Evolutionary conservation across 2,113 vertebrate species (phyloP).

Genomic region (Anoplopoma fimbria): DNA sequence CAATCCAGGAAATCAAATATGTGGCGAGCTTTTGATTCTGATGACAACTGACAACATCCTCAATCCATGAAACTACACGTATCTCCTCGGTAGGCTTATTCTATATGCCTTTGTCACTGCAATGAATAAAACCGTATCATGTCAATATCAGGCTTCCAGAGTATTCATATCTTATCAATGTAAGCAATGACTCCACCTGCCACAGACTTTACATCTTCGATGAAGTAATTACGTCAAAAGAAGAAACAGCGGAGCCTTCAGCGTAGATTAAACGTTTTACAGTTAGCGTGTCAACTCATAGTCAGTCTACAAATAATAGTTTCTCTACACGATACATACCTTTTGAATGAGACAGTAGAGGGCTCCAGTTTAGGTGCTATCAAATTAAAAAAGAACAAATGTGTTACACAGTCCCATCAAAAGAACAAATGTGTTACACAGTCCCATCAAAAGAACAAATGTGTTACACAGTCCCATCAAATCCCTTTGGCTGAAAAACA

Average conservation of each 20-base stretch:
- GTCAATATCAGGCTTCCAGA: conserved; percentile 11
- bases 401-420: conserved; percentile 24
- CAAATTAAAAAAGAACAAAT: conserved; percentile 46
- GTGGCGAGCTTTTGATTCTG: neutral
- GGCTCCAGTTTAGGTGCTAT: conserved; percentile 26
- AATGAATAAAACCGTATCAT: conserved; percentile 1
- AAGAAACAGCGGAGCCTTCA: conserved; percentile 19
- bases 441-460: conserved; percentile 37
- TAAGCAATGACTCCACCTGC: conserved; percentile 2
- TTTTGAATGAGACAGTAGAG: conserved; percentile 39
- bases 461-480: conserved; percentile 24
- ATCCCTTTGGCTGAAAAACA: conserved; percentile 50
- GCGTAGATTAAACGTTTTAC: conserved; percentile 11
- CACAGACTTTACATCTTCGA: neutral
- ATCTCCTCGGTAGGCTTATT: neutral
- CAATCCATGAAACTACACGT: neutral
- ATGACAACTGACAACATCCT: neutral
- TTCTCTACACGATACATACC: conserved; percentile 40
- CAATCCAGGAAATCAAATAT: neutral
- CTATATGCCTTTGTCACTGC: neutral
- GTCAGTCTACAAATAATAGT: conserved; percentile 52
- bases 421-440: conserved; percentile 20
- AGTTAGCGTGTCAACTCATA: conserved; percentile 36
- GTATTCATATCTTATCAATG: neutral
- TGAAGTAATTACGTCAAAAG: neutral